These are phyloP conservation scores for Atta cephalotes DNA, from an alignment of 1,140 invertebrate genomes.

Conservation along the genomic window DNA sequence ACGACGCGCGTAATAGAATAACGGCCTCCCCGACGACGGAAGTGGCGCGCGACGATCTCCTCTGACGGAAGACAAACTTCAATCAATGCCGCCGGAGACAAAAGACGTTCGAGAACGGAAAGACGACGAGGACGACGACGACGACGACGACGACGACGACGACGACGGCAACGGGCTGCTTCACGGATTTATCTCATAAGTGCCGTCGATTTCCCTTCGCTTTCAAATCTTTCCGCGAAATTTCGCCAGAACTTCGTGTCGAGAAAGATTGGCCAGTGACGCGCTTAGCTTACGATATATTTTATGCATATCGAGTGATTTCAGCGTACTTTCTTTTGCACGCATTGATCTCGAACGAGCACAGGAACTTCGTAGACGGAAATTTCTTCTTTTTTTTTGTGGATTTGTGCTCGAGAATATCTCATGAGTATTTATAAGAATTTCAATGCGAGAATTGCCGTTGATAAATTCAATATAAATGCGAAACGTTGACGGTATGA, in stretches of 20 bases:
- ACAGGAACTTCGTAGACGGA: conserved; percentile 27
- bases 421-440: conserved; percentile 22
- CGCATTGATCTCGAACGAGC: conserved; percentile 11
- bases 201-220: conserved; percentile 57
- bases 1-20: conserved; percentile 75
- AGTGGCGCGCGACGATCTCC: conserved; percentile 69
- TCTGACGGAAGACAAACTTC: conserved; percentile 75
- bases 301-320: conserved; percentile 63
- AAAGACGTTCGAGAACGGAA: conserved; percentile 55
- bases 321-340: conserved; percentile 35
- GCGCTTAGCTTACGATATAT: conserved; percentile 61
- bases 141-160: background rate
- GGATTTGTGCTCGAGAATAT: conserved; percentile 10
- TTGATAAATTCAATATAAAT: conserved; percentile 23
- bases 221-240: conserved; percentile 59
- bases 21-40: conserved; percentile 64
- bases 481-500: background rate
- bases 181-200: conserved; percentile 60
- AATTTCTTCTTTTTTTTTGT: background rate
- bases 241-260: conserved; percentile 30
- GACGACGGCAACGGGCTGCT: conserved; percentile 37
- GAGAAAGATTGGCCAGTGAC: conserved; percentile 55
- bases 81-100: conserved; percentile 74
- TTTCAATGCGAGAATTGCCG: conserved; percentile 19
- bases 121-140: conserved; percentile 23